Evolutionary conservation across 1,140 invertebrate genomes (phyloP), one percentile per base, ranked within the genome.

Genomic region (Drosophila arizonae): DNA sequence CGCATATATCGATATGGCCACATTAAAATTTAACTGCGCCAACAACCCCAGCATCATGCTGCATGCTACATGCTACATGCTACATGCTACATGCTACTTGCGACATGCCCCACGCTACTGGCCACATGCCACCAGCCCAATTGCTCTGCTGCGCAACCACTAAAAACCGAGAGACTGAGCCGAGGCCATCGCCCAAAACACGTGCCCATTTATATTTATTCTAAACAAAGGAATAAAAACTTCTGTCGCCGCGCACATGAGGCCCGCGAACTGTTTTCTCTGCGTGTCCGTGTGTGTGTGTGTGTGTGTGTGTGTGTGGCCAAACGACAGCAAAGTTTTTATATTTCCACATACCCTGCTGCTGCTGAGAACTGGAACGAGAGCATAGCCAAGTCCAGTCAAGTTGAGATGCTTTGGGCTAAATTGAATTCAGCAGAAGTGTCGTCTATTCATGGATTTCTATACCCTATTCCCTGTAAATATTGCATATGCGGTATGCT

Each of bases 161-260:
- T 79, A 62, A 64, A 60, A 69, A 33, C 67, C 21, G 46, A 58
- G 64, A 45, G 36, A 11, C 36, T 11, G 36, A 11, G 36, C 10
- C 36, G 36, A 39, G 36, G 36, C 56, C 64, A 55, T 76, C 66
- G 71, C 48, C 36, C 60, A 72, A 79, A 75, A 87, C 81, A 87
- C 82, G 82, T 87, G 84, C 79, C 72, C 82, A 82, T 79, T 87
- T 88, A 81, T 81, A 71, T 70, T 87, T 77, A 79, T 90, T 90
- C 87, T 90, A 90, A 90, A 87, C 87, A 90, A 84, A 84, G 76
- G 76, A 80, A 86, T 90, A 87, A 90, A 90, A 90, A 84, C 72
- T 89, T 85, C 69, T 89, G 84, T 78, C 77, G 68, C 66, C 70
- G 69, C 64, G 80, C 87, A 90, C 79, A 90, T 87, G 87, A 86